Evolutionary conservation across 2,113 vertebrate species (phyloP).

Genomic region (Sylvia atricapilla): DNA sequence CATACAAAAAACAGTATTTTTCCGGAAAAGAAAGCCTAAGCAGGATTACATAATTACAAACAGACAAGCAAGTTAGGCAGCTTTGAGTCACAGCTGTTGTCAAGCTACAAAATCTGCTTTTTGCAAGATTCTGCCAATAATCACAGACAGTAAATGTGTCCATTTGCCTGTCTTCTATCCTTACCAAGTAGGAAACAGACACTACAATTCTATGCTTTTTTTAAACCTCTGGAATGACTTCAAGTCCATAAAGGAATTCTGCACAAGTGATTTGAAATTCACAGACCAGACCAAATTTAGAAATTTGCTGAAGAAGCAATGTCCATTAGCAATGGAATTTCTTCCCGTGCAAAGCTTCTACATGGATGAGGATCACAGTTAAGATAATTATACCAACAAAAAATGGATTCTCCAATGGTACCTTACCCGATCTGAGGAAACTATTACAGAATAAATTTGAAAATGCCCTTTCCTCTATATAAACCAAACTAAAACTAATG

Average conservation of each 20-base stretch:
- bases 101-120: conserved; percentile 20
- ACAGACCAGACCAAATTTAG: not conserved
- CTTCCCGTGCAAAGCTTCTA: not conserved
- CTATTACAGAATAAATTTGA: not conserved
- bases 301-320: not conserved
- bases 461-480: not conserved
- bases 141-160: conserved; percentile 50
- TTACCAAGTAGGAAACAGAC: not conserved
- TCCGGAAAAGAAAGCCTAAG: not conserved
- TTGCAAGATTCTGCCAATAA: conserved; percentile 43
- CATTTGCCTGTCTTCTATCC: conserved; percentile 26
- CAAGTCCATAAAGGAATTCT: conserved; percentile 29
- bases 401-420: not conserved
- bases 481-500: not conserved
- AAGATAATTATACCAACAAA: not conserved
- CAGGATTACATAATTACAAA: conserved; percentile 40
- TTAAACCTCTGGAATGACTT: conserved; percentile 3
- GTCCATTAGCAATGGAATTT: not conserved
- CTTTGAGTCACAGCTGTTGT: conserved; percentile 21
- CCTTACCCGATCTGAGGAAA: not conserved
- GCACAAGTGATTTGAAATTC: not conserved
- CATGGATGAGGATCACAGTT: not conserved
- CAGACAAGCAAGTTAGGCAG: conserved; percentile 5
- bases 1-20: not conserved
- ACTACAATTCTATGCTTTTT: not conserved